Evolutionary conservation across 92 coral and sea anemone species (phyloP).

Genomic region (Muricea muricata): DNA sequence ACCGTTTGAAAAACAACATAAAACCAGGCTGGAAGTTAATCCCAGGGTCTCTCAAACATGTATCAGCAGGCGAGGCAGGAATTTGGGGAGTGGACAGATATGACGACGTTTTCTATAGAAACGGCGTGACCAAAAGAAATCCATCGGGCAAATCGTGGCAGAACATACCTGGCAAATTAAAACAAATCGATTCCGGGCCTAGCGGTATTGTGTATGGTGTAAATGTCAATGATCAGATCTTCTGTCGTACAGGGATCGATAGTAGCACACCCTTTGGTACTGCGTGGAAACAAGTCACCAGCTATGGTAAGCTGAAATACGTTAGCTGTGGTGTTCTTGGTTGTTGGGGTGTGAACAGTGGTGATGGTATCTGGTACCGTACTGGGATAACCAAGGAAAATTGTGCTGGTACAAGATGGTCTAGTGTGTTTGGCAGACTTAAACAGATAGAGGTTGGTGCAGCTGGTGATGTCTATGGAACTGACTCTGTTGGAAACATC

Average conservation of each 20-base stretch:
- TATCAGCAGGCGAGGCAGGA: constrained; percentile 53
- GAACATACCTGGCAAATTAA: not conserved
- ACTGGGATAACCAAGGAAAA: not conserved
- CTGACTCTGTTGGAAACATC: not conserved
- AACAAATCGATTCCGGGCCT: constrained; percentile 14
- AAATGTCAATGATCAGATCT: not conserved
- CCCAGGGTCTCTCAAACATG: constrained; percentile 28
- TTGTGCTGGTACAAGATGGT: constrained; percentile 19
- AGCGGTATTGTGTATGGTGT: constrained; percentile 9
- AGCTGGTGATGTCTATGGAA: constrained; percentile 6
- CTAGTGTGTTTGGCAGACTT: not conserved
- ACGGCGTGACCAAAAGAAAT: not conserved
- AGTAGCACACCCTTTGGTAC: not conserved
- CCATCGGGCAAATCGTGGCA: not conserved
- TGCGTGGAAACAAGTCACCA: not conserved
- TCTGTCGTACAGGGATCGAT: not conserved
- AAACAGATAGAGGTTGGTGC: constrained; percentile 6
- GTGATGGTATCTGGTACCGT: not conserved
- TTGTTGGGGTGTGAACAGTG: constrained; percentile 16
- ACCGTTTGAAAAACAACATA: constrained; percentile 20
- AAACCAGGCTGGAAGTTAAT: constrained; percentile 15
- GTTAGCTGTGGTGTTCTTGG: constrained; percentile 6
- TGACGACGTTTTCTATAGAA: constrained; percentile 25
- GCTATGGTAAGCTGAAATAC: not conserved
- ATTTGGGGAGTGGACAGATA: constrained; percentile 50